Conservation (phyloP, 2,888 invertebrate genomes). For the Electrophaes corylata region DNA sequence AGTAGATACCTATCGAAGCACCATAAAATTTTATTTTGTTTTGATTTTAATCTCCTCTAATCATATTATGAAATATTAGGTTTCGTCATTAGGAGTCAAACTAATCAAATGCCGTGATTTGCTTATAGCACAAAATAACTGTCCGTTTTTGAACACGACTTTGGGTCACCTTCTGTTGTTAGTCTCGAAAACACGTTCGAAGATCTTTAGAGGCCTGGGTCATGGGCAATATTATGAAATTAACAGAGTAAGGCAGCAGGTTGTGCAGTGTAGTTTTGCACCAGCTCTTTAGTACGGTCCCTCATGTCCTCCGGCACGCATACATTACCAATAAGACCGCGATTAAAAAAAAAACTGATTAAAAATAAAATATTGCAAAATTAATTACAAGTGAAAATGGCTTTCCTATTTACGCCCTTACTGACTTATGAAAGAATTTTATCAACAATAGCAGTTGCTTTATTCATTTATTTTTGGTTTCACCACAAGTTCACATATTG, state of each 20-base stretch:
- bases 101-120: constrained; percentile 1
- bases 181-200: constrained; percentile 9
- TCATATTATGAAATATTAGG: not conserved
- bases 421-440: constrained; percentile 48
- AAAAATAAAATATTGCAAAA: constrained; percentile 9
- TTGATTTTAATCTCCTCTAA: not conserved
- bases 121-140: not conserved
- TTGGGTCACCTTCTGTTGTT: constrained; percentile 1
- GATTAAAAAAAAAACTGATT: not conserved
- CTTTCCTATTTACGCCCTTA: constrained; percentile 37
- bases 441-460: constrained; percentile 43
- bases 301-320: constrained; percentile 23
- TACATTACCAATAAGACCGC: constrained; percentile 16
- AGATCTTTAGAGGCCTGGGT: constrained; percentile 18
- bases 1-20: too few species aligned
- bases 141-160: constrained; percentile 4
- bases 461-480: constrained; percentile 62
- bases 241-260: constrained; percentile 9
- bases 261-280: constrained; percentile 15
- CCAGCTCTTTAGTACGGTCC: constrained; percentile 23
- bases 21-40: not conserved
- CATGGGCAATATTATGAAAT: constrained; percentile 26
- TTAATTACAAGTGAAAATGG: constrained; percentile 36
- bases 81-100: not conserved
- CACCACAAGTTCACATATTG: constrained; percentile 83